These are phyloP conservation scores for Gymnothorax javanicus DNA, from an alignment of 2,797 vertebrate species.

Conservation along the genomic window DNA sequence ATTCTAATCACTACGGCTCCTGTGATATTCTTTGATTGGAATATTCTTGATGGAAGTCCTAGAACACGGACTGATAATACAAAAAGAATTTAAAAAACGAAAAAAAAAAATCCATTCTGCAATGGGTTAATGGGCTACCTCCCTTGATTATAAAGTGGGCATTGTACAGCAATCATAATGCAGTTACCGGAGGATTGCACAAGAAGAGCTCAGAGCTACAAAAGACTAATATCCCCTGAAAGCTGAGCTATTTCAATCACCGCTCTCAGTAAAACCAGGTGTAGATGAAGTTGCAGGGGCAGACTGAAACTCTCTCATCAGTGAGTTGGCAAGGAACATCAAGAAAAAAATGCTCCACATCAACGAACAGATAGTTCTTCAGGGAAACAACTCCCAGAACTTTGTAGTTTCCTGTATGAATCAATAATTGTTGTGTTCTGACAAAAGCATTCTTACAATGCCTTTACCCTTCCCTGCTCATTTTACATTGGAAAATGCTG, in stretches of 20 bases:
- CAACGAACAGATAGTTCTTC: conserved; percentile 6
- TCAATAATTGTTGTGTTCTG: conserved; percentile 12
- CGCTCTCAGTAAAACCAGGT: neutral
- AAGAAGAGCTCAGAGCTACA: neutral
- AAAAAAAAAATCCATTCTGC: too few relatives aligned
- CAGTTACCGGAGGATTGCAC: neutral
- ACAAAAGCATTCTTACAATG: neutral
- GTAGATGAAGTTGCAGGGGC: neutral
- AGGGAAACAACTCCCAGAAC: neutral
- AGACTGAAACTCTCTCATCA: neutral
- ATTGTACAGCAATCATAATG: neutral
- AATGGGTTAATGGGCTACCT: neutral
- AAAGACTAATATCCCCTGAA: neutral
- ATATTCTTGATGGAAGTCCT: too few relatives aligned
- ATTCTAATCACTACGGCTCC: too few relatives aligned
- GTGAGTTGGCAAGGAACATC: conserved; percentile 1
- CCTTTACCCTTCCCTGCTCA: neutral
- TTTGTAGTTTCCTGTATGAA: neutral
- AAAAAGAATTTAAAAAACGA: too few relatives aligned
- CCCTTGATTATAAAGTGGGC: neutral
- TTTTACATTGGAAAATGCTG: neutral
- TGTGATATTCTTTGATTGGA: too few relatives aligned
- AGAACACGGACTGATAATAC: too few relatives aligned
- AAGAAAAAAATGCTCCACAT: neutral
- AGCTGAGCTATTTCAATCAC: neutral